These are phyloP conservation scores for Listrodromus nycthemerus DNA, from an alignment of 2,888 invertebrate genomes.

Conservation along the genomic window DNA sequence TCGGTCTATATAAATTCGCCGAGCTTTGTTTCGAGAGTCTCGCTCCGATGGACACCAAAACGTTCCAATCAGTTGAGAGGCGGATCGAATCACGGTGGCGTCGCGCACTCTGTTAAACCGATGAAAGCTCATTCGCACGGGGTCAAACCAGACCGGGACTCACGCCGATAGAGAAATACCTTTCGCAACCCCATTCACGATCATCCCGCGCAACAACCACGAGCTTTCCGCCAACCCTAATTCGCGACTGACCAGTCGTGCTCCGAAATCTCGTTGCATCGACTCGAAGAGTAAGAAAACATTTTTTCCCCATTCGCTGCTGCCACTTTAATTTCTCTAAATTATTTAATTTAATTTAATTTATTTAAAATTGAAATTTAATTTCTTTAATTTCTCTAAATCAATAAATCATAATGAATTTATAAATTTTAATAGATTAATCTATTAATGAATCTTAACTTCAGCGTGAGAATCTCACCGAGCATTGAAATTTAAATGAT, in stretches of 20 bases:
- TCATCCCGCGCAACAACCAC: slow-evolving; percentile 3
- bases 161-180: slow-evolving; percentile 10
- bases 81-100: slow-evolving; percentile 36
- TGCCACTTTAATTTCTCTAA: slow-evolving; percentile 4
- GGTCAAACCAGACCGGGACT: not conserved
- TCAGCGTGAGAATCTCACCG: not conserved
- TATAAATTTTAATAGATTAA: too few species aligned
- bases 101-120: slow-evolving; percentile 43
- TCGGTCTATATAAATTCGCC: not conserved
- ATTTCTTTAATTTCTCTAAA: too few species aligned
- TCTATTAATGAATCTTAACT: not conserved
- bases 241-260: not conserved
- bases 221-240: slow-evolving; percentile 16
- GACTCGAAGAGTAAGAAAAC: slow-evolving; percentile 2
- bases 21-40: slow-evolving; percentile 45
- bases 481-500: not conserved
- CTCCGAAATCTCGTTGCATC: slow-evolving; percentile 11
- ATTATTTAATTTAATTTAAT: slow-evolving; percentile 7
- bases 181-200: slow-evolving; percentile 11
- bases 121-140: slow-evolving; percentile 45
- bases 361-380: too few species aligned
- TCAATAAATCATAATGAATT: too few species aligned
- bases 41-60: slow-evolving; percentile 9
- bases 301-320: not conserved
- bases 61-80: slow-evolving; percentile 51